These are phyloP conservation scores for Koerneria pararmatus DNA, from an alignment of 2,888 invertebrate species.

Conservation along the genomic window DNA sequence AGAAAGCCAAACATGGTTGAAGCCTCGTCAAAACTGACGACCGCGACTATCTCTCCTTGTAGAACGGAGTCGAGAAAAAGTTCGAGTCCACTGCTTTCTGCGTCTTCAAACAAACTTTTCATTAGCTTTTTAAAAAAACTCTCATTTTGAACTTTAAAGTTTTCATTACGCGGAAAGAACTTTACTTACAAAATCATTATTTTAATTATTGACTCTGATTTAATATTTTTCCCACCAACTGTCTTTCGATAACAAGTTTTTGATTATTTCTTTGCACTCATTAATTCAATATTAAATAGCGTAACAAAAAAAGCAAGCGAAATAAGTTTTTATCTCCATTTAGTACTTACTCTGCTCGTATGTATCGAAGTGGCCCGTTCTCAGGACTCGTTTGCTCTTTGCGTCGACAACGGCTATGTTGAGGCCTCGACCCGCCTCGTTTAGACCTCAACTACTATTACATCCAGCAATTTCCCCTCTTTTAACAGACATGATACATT, in stretches of 20 bases:
- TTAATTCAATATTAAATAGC: background rate
- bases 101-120: too few relatives aligned
- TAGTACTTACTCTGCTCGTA: conserved; percentile 63
- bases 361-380: conserved; percentile 65
- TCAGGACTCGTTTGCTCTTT: conserved; percentile 61
- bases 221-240: too few relatives aligned
- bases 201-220: too few relatives aligned
- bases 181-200: too few relatives aligned
- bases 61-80: conserved; percentile 60
- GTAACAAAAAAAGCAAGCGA: background rate
- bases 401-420: conserved; percentile 65
- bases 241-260: too few relatives aligned
- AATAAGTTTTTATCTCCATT: background rate
- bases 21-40: conserved; percentile 66
- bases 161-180: too few relatives aligned
- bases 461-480: too few relatives aligned
- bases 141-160: too few relatives aligned
- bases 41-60: conserved; percentile 64
- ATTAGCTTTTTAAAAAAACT: too few relatives aligned
- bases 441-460: conserved; percentile 54
- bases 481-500: too few relatives aligned
- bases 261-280: background rate
- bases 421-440: conserved; percentile 65
- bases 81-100: conserved; percentile 63
- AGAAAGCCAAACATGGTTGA: conserved; percentile 61